phyloP scores from a whole-genome alignment of 2,797 vertebrate species.

The Helarctos malayanus region DNA sequence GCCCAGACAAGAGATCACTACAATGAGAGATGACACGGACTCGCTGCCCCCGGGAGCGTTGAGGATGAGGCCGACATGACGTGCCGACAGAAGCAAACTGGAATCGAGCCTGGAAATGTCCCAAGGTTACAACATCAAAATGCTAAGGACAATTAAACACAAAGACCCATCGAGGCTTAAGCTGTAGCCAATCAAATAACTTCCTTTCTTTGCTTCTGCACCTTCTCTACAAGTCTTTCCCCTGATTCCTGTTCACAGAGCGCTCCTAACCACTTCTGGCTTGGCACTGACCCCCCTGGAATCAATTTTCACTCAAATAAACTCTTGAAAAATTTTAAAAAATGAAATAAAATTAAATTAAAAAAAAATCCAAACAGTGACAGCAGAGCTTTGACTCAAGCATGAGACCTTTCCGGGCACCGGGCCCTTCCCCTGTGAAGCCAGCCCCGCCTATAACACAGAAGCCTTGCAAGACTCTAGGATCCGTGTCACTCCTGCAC shows the following conservation, averaged over 20 bases:
- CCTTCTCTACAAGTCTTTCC: neutral
- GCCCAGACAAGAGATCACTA: neutral
- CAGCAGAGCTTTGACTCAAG: accelerated
- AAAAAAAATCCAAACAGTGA: neutral
- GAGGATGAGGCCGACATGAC: neutral
- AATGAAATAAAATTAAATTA: neutral
- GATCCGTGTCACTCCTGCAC: neutral
- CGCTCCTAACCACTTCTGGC: neutral
- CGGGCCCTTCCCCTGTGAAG: accelerated
- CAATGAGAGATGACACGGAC: neutral
- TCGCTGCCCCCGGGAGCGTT: neutral
- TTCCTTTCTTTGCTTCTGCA: neutral
- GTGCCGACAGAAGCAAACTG: neutral
- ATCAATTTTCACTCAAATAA: neutral
- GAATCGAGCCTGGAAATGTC: neutral
- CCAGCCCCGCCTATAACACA: neutral
- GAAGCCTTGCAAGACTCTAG: neutral
- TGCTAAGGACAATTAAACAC: neutral
- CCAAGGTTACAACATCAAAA: conserved; percentile 8
- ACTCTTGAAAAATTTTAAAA: neutral
- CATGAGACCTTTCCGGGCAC: accelerated
- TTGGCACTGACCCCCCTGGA: neutral
- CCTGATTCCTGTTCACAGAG: neutral
- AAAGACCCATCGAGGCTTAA: neutral
- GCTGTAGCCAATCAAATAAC: neutral